These are phyloP conservation scores for Anoplophora glabripennis DNA, from an alignment of 1,140 invertebrate genomes.

Conservation along the genomic window DNA sequence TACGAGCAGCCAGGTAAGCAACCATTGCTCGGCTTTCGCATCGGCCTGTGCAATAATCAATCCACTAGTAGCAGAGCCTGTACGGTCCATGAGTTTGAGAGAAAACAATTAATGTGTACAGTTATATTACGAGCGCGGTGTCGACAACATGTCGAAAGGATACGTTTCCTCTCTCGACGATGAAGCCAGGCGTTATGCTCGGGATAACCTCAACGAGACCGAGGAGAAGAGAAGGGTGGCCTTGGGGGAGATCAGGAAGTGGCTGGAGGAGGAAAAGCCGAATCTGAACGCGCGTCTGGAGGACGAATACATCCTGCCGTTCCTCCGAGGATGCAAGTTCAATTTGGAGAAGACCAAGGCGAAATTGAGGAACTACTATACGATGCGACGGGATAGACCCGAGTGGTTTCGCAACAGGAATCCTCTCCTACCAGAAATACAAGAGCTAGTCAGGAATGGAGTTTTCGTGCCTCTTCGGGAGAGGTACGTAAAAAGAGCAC, in stretches of 20 bases:
- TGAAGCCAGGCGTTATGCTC: conserved; percentile 10
- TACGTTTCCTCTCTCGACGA: conserved; percentile 8
- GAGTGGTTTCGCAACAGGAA: conserved; percentile 63
- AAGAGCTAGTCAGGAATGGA: conserved; percentile 58
- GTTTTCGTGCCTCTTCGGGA: conserved; percentile 58
- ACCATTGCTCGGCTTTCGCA: too few species aligned
- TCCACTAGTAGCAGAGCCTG: too few species aligned
- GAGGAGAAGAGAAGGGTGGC: conserved; percentile 20
- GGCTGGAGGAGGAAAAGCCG: conserved; percentile 29
- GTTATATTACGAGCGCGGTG: too few species aligned
- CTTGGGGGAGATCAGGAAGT: conserved; percentile 28
- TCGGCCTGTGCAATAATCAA: too few species aligned
- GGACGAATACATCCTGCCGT: conserved; percentile 57
- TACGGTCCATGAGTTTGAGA: too few species aligned
- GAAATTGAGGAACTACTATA: conserved; percentile 59
- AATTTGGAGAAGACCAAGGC: conserved; percentile 56
- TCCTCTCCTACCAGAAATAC: conserved; percentile 56
- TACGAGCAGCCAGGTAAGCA: too few species aligned
- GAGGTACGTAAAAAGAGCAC: conserved; percentile 9
- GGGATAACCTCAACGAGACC: conserved; percentile 30
- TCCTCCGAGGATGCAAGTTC: conserved; percentile 62
- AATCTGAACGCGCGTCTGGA: conserved; percentile 43
- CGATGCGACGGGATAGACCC: conserved; percentile 52
- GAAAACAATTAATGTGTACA: too few species aligned
- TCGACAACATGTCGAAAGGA: too few species aligned